Evolutionary conservation across 2,888 invertebrate species (phyloP), one percentile per base, ranked within the genome.

Genomic region (Gari tellinella): DNA sequence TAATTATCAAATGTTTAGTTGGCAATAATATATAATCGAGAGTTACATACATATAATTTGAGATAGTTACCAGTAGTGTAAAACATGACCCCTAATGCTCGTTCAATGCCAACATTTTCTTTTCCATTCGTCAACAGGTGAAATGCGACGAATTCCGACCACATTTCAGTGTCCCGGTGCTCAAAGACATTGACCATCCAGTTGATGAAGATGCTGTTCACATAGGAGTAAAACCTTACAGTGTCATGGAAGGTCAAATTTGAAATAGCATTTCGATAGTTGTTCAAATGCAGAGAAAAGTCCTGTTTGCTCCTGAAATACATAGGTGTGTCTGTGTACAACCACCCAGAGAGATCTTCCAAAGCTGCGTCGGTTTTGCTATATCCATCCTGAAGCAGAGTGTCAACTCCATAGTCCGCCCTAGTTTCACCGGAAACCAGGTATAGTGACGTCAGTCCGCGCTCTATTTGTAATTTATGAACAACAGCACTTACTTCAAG

Each of bases 61-160:
- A 12, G 15, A 19, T 23, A 49, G 14, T 51, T 58, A 72, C 73
- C 73, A 3, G 48, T 57, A 26, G 60, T 64, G 38, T 53, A 73
- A 49, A 60, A 73, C 8, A 58, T 48, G 1, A 60, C 31, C 5
- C 73, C 73, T 8, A 73, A 23, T 8, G 67, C 63, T 38, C 67
- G 40, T 26, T 68, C 67, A 2, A 68, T 49, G n/a, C 68, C 73
- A 12, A 64, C 41, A 23, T 37, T 37, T 45, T 67, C 62, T 21
- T 73, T 73, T 12, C 67, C 58, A 40, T 67, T 63, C 14, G 55
- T 57, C 0, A 73, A 55, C 73, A 73, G 67, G 21, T 73, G 63
- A 21, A 41, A 73, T 0, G 73, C 73, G 2, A 73, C 73, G 3
- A 73, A 48, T 19, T 73, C 63, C 14, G 67, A 21, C 73, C 73